phyloP scores from a whole-genome alignment of 2,888 invertebrate species.

The Morpho deidamia region DNA sequence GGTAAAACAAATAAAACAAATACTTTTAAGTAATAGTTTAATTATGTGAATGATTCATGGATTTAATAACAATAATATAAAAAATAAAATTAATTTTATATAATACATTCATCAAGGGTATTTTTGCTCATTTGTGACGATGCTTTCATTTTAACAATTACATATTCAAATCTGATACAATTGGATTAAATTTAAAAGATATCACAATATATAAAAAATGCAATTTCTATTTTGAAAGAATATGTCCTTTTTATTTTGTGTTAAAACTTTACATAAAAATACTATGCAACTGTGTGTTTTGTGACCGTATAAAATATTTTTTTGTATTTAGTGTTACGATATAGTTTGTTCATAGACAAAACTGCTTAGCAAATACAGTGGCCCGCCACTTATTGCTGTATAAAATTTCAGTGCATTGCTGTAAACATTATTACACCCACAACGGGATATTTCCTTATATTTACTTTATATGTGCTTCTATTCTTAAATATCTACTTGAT shows the following conservation, averaged over 20 bases:
- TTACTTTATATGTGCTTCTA: slow-evolving; percentile 17
- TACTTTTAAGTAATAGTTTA: neutral
- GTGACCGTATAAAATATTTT: neutral
- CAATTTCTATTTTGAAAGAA: no score
- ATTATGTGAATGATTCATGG: neutral
- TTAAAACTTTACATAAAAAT: slow-evolving; percentile 11
- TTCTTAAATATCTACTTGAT: neutral
- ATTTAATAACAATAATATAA: neutral
- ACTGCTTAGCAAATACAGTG: slow-evolving; percentile 11
- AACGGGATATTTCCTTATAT: slow-evolving; percentile 2
- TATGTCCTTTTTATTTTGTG: neutral
- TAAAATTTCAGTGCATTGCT: slow-evolving; percentile 19
- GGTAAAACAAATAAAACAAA: neutral
- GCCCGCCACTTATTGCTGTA: slow-evolving; percentile 22
- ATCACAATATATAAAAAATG: no score
- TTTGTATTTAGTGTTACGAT: no score
- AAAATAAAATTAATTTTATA: neutral
- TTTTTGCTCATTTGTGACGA: no score
- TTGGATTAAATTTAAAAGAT: no score
- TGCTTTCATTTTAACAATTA: no score
- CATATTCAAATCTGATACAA: no score
- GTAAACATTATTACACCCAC: slow-evolving; percentile 13
- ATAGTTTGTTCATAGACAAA: neutral
- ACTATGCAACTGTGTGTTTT: slow-evolving; percentile 7
- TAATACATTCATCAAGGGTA: no score